phyloP scores from a whole-genome alignment of 2,113 vertebrate genomes.

The Tachysurus vachellii region DNA sequence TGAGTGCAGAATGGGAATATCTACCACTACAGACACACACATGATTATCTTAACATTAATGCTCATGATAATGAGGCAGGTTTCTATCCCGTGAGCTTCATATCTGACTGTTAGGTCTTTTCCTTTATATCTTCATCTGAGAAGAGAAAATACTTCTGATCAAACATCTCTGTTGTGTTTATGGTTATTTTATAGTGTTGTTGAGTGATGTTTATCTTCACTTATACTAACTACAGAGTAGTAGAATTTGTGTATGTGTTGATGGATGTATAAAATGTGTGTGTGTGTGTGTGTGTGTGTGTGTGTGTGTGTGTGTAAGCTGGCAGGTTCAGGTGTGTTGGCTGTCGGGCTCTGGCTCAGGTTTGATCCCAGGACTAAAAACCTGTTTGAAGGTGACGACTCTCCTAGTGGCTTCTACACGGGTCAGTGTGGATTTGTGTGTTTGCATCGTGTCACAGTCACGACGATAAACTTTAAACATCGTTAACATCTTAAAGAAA shows the following conservation, averaged over 20 bases:
- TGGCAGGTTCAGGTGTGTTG: constrained; percentile 83
- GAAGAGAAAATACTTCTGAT: too few species aligned
- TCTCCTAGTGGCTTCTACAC: constrained; percentile 76
- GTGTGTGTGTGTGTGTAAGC: constrained; percentile 62
- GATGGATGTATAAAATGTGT: too few species aligned
- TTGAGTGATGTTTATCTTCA: background rate
- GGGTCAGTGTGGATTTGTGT: constrained; percentile 65
- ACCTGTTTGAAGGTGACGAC: constrained; percentile 75
- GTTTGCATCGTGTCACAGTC: background rate
- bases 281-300: constrained; percentile 15
- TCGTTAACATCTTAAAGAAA: background rate
- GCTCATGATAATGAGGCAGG: too few species aligned
- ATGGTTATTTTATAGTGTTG: background rate
- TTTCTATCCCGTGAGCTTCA: too few species aligned
- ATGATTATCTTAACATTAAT: too few species aligned
- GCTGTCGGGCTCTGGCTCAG: constrained; percentile 85
- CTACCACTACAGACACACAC: too few species aligned
- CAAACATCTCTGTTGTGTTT: too few species aligned
- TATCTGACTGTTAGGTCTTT: too few species aligned
- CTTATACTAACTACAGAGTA: background rate
- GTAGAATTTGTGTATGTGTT: background rate
- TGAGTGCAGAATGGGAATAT: too few species aligned
- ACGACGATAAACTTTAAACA: background rate
- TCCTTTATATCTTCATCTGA: too few species aligned
- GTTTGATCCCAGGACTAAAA: constrained; percentile 81